A percentile compares a stretch with the other conserved stretches of the same genome.
phyloP scores from a whole-genome alignment of 2,888 invertebrate species.

The Ganaspis brasiliensis region DNA sequence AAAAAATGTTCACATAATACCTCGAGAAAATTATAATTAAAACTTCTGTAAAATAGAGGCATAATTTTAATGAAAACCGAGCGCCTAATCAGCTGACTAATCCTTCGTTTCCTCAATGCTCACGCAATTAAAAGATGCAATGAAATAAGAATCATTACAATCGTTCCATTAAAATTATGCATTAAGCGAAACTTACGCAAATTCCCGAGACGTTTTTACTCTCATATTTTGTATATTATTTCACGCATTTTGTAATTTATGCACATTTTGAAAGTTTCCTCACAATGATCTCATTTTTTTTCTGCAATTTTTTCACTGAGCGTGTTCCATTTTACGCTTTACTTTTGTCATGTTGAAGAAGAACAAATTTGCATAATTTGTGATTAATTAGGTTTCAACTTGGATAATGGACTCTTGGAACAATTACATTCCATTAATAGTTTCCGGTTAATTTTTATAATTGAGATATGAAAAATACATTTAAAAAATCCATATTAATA shows the following conservation, averaged over 20 bases:
- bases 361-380: not conserved
- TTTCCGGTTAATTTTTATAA: too few relatives aligned
- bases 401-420: conserved; percentile 13
- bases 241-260: not conserved
- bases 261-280: conserved; percentile 5
- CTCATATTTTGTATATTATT: not conserved
- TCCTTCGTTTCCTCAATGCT: conserved; percentile 13
- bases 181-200: conserved; percentile 32
- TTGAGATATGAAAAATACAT: too few relatives aligned
- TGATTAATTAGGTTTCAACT: not conserved
- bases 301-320: not conserved
- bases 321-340: not conserved
- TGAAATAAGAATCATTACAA: conserved; percentile 27
- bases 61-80: conserved; percentile 31
- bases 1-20: too few relatives aligned
- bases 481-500: too few relatives aligned
- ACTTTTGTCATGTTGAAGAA: not conserved
- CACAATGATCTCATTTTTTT: not conserved
- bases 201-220: not conserved
- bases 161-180: conserved; percentile 17
- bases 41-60: not conserved
- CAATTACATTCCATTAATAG: not conserved
- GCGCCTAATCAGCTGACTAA: not conserved
- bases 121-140: conserved; percentile 15
- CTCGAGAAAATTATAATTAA: conserved; percentile 38